Conservation (phyloP, 1,140 invertebrate genomes). For the Zaprionus lachaisei region DNA sequence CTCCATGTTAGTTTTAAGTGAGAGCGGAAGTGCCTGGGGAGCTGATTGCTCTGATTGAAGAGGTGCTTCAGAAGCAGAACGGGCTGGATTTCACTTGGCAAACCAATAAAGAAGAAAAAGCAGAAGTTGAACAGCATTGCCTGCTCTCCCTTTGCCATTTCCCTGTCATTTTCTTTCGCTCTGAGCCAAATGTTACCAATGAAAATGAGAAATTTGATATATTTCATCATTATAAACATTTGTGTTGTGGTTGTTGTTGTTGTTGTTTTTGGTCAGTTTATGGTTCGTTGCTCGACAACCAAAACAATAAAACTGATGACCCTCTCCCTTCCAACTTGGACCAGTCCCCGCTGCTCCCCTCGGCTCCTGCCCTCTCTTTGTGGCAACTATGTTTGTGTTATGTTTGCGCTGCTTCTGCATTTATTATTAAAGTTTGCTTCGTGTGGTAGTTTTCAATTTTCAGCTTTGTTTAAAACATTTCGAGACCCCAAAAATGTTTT, state of each 20-base stretch:
- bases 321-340: background rate
- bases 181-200: background rate
- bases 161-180: background rate
- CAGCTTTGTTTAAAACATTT: constrained; percentile 38
- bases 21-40: background rate
- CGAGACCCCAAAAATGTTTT: constrained; percentile 9
- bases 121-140: background rate
- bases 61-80: background rate
- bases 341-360: background rate
- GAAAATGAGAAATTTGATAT: constrained; percentile 32
- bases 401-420: constrained; percentile 10
- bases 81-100: background rate
- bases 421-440: constrained; percentile 36
- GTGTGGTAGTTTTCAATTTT: constrained; percentile 31
- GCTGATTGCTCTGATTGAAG: constrained; percentile 1
- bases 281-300: constrained; percentile 26
- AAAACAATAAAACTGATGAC: constrained; percentile 8
- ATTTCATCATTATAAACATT: constrained; percentile 37
- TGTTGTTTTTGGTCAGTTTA: constrained; percentile 23
- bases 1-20: constrained; percentile 20
- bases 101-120: background rate
- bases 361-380: background rate
- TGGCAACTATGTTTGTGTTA: constrained; percentile 1
- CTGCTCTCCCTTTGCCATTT: background rate
- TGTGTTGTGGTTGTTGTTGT: constrained; percentile 15